A percentile compares a stretch with the other conserved stretches of the same genome.
Conservation (phyloP, 2,797 vertebrate genomes). For the Tragopan temminckii region DNA sequence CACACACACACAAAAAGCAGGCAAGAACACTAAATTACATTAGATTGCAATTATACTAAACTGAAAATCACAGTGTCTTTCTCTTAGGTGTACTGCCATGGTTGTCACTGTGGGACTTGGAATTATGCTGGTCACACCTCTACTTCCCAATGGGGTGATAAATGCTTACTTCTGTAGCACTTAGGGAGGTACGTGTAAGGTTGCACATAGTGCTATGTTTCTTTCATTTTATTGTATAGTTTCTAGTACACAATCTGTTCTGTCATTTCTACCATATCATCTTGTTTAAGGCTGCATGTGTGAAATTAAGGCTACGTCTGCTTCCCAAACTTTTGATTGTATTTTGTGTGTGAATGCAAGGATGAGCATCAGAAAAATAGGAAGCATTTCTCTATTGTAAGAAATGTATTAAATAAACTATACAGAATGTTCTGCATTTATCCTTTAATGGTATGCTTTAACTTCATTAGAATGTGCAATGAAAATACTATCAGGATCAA, state of each 20-base stretch:
- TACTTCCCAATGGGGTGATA: background rate
- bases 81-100: background rate
- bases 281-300: background rate
- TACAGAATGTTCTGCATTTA: background rate
- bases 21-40: background rate
- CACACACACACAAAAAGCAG: background rate
- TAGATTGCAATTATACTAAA: background rate
- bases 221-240: background rate
- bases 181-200: accelerated
- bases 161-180: background rate
- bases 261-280: background rate
- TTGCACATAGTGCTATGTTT: accelerated
- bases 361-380: background rate
- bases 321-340: background rate
- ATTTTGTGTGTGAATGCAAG: background rate
- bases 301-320: background rate
- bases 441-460: background rate
- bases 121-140: accelerated
- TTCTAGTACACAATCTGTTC: background rate
- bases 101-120: background rate
- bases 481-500: background rate
- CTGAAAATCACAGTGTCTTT: background rate
- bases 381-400: background rate
- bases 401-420: background rate
- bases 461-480: background rate